These are phyloP conservation scores for Formica exsecta DNA, from an alignment of 1,140 invertebrate genomes.

Conservation along the genomic window DNA sequence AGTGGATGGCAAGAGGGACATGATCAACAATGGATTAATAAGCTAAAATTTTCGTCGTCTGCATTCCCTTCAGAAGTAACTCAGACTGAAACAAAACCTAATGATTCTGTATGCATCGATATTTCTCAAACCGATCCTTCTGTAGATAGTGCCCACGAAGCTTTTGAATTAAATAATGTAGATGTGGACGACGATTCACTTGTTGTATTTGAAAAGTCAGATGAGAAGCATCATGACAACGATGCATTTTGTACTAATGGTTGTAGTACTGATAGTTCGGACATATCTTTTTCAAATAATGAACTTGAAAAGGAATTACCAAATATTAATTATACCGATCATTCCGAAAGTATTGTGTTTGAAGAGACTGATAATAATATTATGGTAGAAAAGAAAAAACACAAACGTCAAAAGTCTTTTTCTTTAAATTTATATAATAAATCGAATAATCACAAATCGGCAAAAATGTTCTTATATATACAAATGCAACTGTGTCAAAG, in stretches of 20 bases:
- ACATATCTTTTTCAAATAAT: constrained; percentile 36
- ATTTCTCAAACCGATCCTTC: constrained; percentile 78
- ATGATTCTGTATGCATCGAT: constrained; percentile 77
- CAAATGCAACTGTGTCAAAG: constrained; percentile 98
- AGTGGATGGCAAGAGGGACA: constrained; percentile 94
- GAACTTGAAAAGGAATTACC: constrained; percentile 31
- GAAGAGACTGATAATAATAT: constrained; percentile 53
- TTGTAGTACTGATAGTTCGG: constrained; percentile 34
- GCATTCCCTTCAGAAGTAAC: constrained; percentile 80
- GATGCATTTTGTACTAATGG: constrained; percentile 57
- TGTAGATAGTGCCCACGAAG: constrained; percentile 81
- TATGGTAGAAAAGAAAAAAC: constrained; percentile 21
- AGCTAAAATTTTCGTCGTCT: constrained; percentile 75
- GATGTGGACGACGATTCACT: constrained; percentile 73
- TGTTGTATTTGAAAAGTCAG: constrained; percentile 80
- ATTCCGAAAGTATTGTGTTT: constrained; percentile 74
- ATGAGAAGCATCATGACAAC: constrained; percentile 55
- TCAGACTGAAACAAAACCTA: constrained; percentile 71
- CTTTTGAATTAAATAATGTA: constrained; percentile 72
- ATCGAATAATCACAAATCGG: constrained; percentile 72
- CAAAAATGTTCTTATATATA: constrained; percentile 95
- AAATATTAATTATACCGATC: background rate
- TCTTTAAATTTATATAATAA: constrained; percentile 83
- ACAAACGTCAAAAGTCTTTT: constrained; percentile 70
- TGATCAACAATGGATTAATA: constrained; percentile 89